Evolutionary conservation across 2,888 invertebrate genomes (phyloP).

Genomic region (Apocheima hispidaria): DNA sequence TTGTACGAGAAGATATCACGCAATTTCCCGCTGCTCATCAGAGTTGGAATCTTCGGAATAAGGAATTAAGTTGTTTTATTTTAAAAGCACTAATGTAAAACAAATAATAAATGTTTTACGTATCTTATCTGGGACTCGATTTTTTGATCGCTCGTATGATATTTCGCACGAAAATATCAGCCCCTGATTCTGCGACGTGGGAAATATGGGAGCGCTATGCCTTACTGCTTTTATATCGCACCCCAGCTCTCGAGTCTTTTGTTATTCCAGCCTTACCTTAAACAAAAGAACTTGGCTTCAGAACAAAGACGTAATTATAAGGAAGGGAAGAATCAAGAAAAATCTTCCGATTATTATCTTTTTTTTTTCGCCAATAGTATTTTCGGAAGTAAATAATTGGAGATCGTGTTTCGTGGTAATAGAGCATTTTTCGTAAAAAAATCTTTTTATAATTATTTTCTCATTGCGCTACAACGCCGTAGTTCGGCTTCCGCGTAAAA

Average conservation of each 20-base stretch:
- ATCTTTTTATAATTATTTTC: background rate
- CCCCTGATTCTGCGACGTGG: too few relatives aligned
- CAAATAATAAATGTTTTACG: too few relatives aligned
- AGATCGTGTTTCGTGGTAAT: conserved; percentile 35
- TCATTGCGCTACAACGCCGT: background rate
- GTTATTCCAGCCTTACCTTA: conserved; percentile 72
- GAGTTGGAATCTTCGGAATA: too few relatives aligned
- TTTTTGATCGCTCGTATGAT: too few relatives aligned
- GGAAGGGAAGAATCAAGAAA: conserved; percentile 62
- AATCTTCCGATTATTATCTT: conserved; percentile 64
- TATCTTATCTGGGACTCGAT: too few relatives aligned
- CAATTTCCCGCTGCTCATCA: too few relatives aligned
- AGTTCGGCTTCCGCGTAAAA: background rate
- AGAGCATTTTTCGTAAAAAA: conserved; percentile 1
- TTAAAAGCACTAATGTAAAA: too few relatives aligned
- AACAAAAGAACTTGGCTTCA: conserved; percentile 73
- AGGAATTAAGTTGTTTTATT: too few relatives aligned
- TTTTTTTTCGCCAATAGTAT: conserved; percentile 50
- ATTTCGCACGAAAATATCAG: too few relatives aligned
- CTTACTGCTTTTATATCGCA: conserved; percentile 12
- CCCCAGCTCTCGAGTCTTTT: conserved; percentile 59
- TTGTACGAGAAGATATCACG: too few relatives aligned
- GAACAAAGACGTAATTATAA: conserved; percentile 81
- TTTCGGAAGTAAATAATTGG: conserved; percentile 30
- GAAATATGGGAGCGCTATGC: too few relatives aligned